Percentiles rank a stretch among this genome's conserved stretches.
Evolutionary conservation across 2,797 vertebrate species (phyloP).

Genomic region (Malacoraja senta): DNA sequence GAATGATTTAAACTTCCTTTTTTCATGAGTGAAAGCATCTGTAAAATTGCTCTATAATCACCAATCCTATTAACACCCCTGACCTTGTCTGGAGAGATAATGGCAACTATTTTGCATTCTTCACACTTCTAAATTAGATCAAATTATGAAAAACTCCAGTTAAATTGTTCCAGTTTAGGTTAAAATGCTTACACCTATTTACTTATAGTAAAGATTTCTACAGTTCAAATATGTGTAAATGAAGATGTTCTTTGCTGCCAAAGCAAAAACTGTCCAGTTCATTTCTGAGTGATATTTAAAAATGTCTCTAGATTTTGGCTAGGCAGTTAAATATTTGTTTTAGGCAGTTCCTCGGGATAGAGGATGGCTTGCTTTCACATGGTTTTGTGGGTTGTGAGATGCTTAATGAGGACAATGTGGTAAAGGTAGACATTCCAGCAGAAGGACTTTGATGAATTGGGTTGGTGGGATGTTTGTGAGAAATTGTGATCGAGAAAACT

Average conservation of each 20-base stretch:
- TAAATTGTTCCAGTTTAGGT: not conserved
- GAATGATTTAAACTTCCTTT: not conserved
- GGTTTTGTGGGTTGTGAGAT: no score
- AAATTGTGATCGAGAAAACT: no score
- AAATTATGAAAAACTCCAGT: not conserved
- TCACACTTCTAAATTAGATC: conserved; percentile 17
- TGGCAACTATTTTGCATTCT: not conserved
- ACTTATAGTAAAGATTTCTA: not conserved
- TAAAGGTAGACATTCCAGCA: no score
- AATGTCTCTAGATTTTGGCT: not conserved
- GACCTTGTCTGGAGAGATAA: not conserved
- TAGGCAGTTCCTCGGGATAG: no score
- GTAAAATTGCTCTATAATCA: not conserved
- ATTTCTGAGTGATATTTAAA: not conserved
- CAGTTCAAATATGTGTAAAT: not conserved
- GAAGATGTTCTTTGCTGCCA: not conserved
- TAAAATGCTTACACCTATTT: not conserved
- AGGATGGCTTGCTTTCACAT: no score
- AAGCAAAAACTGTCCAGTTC: not conserved
- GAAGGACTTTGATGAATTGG: no score
- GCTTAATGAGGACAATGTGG: no score
- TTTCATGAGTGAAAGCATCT: not conserved
- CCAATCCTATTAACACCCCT: not conserved
- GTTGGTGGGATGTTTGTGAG: no score
- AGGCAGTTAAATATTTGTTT: not conserved